These are phyloP conservation scores for Lucilia cuprina DNA, from an alignment of 1,140 invertebrate genomes.

Conservation along the genomic window DNA sequence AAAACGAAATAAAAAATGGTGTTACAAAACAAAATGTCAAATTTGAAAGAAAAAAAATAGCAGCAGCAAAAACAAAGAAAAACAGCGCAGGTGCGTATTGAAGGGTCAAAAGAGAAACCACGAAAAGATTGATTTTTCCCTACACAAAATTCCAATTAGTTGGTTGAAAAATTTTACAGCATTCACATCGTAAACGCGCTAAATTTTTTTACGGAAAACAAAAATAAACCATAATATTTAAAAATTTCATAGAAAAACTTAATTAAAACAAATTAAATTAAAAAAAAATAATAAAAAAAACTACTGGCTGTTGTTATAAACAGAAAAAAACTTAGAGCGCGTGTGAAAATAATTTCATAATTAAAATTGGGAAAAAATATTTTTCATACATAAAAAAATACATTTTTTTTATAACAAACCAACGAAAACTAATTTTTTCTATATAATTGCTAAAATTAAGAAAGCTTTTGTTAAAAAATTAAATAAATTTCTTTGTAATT, in stretches of 20 bases:
- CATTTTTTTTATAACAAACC: not conserved
- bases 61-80: not conserved
- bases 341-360: not conserved
- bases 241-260: not conserved
- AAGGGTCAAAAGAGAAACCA: slow-evolving; percentile 16
- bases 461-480: not conserved
- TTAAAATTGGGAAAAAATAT: not conserved
- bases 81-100: slow-evolving; percentile 14
- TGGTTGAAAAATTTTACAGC: slow-evolving; percentile 30
- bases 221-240: slow-evolving; percentile 17
- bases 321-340: not conserved
- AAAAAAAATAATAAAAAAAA: not conserved
- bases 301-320: not conserved
- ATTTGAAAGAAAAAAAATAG: not conserved
- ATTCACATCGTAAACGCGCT: slow-evolving; percentile 19
- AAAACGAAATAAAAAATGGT: not conserved
- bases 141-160: slow-evolving; percentile 28
- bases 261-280: not conserved
- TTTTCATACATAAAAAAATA: not conserved
- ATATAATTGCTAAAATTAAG: not conserved
- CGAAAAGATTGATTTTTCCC: slow-evolving; percentile 25
- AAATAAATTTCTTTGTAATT: not conserved
- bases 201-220: slow-evolving; percentile 1
- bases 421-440: not conserved
- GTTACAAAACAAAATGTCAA: slow-evolving; percentile 17